A percentile compares a stretch with the other conserved stretches of the same genome.
Conservation (phyloP, 2,888 invertebrate genomes). For the Tachina grossa region DNA sequence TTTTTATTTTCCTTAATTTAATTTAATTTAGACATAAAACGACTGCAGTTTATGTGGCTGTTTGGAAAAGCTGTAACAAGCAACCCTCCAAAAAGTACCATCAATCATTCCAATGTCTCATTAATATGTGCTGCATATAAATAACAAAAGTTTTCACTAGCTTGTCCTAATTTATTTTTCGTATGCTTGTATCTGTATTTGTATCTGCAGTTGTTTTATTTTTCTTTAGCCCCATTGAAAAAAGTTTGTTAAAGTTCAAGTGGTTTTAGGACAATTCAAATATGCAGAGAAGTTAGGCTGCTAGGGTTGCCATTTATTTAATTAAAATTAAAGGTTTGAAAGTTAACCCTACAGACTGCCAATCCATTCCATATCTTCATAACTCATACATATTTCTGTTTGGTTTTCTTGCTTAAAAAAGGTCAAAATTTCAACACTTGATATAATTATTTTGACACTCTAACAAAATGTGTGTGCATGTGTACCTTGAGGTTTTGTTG, state of each 20-base stretch:
- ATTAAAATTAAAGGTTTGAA: not conserved
- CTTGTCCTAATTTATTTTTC: slow-evolving; percentile 31
- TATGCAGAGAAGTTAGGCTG: not conserved
- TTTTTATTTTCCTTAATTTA: not conserved
- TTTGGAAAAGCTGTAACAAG: not conserved
- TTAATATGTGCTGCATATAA: slow-evolving; percentile 35
- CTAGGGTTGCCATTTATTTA: not conserved
- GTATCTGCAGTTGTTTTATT: not conserved
- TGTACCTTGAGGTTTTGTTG: not conserved
- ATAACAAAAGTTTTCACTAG: slow-evolving; percentile 42
- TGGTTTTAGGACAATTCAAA: not conserved
- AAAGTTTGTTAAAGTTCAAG: slow-evolving; percentile 16
- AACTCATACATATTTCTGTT: not conserved
- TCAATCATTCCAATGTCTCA: slow-evolving; percentile 51
- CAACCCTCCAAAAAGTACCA: slow-evolving; percentile 6
- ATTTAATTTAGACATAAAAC: not conserved
- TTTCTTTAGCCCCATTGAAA: not conserved
- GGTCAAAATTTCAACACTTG: slow-evolving; percentile 46
- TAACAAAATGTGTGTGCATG: slow-evolving; percentile 1
- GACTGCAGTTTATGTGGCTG: not conserved
- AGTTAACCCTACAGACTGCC: too few relatives aligned
- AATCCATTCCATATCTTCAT: too few relatives aligned
- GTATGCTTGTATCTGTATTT: not conserved
- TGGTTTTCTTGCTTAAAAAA: slow-evolving; percentile 10
- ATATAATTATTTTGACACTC: slow-evolving; percentile 50